Conservation (phyloP, 2,888 invertebrate genomes). For the Endomychus coccineus region DNA sequence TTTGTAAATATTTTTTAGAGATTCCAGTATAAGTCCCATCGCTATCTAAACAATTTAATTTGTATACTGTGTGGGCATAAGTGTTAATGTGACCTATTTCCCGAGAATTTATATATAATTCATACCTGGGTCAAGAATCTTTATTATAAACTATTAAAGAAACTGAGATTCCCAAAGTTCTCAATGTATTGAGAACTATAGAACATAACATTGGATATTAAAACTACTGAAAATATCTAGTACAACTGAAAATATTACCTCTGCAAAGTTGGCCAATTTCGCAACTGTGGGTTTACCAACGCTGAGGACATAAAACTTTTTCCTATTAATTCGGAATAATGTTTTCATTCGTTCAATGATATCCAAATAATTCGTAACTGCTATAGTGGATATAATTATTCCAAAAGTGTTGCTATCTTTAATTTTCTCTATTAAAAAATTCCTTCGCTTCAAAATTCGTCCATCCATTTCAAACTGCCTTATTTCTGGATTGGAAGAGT, state of each 20-base stretch:
- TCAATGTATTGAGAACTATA: no score
- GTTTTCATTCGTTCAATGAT: conserved; percentile 67
- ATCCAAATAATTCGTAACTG: conserved; percentile 69
- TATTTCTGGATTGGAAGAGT: conserved; percentile 16
- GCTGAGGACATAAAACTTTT: conserved; percentile 84
- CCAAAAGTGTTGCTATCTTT: conserved; percentile 85
- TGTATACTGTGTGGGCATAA: no score
- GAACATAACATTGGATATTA: no score
- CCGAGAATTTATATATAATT: no score
- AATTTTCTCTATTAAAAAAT: conserved; percentile 81
- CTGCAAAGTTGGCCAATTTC: conserved; percentile 91
- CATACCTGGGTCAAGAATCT: no score
- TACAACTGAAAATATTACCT: conserved; percentile 45
- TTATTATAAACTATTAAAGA: no score
- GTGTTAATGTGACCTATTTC: no score
- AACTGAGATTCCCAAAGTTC: no score
- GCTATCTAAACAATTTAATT: no score
- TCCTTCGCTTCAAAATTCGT: conserved; percentile 68
- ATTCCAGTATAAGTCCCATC: no score
- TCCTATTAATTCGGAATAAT: conserved; percentile 66
- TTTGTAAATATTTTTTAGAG: no score
- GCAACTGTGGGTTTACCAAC: conserved; percentile 93
- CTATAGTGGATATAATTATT: conserved; percentile 85
- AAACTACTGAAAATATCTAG: neutral
- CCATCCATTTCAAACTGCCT: conserved; percentile 40